Evolutionary conservation across 1,140 invertebrate genomes (phyloP).

Genomic region (Hylaeus anthracinus): DNA sequence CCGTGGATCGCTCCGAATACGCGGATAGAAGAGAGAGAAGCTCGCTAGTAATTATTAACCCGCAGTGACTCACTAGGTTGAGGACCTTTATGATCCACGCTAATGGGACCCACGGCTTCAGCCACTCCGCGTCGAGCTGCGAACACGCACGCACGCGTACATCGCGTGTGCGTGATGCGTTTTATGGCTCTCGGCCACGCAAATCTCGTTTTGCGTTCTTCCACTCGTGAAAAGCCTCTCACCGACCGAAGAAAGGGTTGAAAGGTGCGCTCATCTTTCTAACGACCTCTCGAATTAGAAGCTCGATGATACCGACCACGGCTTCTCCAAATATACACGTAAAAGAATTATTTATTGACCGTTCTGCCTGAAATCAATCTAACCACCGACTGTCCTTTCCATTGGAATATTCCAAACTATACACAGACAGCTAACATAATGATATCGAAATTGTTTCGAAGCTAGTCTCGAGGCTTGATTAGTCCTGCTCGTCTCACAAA

Average conservation of each 20-base stretch:
- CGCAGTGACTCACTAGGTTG: slow-evolving; percentile 72
- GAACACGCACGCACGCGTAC: neutral
- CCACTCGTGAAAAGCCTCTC: slow-evolving; percentile 59
- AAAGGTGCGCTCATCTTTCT: slow-evolving; percentile 44
- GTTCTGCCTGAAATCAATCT: too few species aligned
- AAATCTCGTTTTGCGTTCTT: slow-evolving; percentile 64
- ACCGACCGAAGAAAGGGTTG: slow-evolving; percentile 22
- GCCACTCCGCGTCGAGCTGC: slow-evolving; percentile 28
- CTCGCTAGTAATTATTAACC: slow-evolving; percentile 67
- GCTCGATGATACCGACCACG: neutral
- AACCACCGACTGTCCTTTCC: too few species aligned
- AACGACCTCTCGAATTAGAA: slow-evolving; percentile 58
- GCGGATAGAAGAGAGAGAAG: slow-evolving; percentile 2
- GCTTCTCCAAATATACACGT: too few species aligned
- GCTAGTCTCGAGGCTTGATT: too few species aligned
- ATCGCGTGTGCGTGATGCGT: slow-evolving; percentile 12
- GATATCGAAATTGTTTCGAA: too few species aligned
- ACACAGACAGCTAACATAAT: too few species aligned
- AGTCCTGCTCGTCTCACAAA: too few species aligned
- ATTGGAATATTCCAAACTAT: too few species aligned
- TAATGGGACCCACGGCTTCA: slow-evolving; percentile 64
- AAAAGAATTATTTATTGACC: too few species aligned
- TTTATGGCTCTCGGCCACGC: slow-evolving; percentile 62
- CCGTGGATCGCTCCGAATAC: slow-evolving; percentile 20
- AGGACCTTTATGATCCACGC: slow-evolving; percentile 73